Percentiles rank a stretch among this genome's conserved stretches.
phyloP scores from a whole-genome alignment of 1,140 invertebrate genomes.

The Diploscapter pachys region DNA sequence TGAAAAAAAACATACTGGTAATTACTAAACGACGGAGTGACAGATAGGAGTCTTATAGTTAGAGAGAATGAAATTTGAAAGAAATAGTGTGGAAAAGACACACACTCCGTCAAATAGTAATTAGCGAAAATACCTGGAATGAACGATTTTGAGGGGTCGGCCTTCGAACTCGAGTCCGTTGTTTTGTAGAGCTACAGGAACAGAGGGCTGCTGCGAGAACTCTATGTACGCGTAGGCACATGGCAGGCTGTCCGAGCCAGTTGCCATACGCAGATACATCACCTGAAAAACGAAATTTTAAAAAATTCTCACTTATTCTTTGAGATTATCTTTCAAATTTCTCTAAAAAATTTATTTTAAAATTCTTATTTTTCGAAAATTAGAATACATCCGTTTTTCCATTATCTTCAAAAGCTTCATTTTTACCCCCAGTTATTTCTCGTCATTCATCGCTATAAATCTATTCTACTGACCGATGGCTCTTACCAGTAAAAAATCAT shows the following conservation, averaged over 20 bases:
- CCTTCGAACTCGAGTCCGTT: slow-evolving; percentile 75
- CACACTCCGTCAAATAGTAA: no score
- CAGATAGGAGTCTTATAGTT: no score
- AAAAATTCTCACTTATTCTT: not conserved
- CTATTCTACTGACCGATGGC: no score
- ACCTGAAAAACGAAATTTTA: slow-evolving; percentile 63
- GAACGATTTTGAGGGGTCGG: slow-evolving; percentile 62
- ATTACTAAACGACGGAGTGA: no score
- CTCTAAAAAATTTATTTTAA: slow-evolving; percentile 15
- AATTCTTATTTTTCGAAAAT: slow-evolving; percentile 45
- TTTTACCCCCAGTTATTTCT: no score
- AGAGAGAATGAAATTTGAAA: no score
- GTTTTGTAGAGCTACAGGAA: slow-evolving; percentile 78
- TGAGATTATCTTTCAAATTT: not conserved
- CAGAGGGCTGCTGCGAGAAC: slow-evolving; percentile 82
- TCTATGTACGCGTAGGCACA: slow-evolving; percentile 77
- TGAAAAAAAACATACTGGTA: slow-evolving; percentile 11
- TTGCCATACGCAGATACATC: slow-evolving; percentile 89
- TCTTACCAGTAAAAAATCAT: no score
- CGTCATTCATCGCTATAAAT: no score
- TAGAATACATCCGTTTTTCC: not conserved
- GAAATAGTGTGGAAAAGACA: no score
- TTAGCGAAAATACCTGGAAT: no score
- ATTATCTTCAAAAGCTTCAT: no score
- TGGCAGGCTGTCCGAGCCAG: slow-evolving; percentile 74